Conservation (phyloP, 64 coral and sea anemone genomes). For the Actinia tenebrosa region DNA sequence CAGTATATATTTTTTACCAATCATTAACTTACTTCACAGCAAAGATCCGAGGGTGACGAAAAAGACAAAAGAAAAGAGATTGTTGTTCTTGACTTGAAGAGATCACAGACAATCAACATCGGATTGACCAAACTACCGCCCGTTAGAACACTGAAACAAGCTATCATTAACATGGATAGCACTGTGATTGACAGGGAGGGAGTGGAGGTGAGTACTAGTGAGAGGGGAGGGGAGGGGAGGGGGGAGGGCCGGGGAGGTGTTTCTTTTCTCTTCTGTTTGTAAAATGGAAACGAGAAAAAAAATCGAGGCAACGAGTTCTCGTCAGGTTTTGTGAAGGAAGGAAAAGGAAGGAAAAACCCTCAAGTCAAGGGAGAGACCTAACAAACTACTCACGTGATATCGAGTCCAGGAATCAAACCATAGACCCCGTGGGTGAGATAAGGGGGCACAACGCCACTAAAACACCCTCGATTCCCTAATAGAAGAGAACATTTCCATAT, state of each 20-base stretch:
- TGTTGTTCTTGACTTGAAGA: constrained; percentile 88
- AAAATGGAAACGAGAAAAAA: neutral
- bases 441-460: no score
- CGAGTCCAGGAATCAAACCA: no score
- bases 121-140: constrained; percentile 90
- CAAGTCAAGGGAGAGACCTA: no score
- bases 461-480: no score
- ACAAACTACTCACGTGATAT: no score
- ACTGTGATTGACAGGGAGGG: constrained; percentile 88
- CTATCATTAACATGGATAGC: constrained; percentile 77
- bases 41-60: constrained; percentile 51
- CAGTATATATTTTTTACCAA: neutral
- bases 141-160: constrained; percentile 76
- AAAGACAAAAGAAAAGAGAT: constrained; percentile 95
- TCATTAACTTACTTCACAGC: constrained; percentile 30
- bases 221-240: neutral
- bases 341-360: no score
- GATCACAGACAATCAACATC: constrained; percentile 94
- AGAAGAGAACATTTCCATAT: no score
- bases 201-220: constrained; percentile 65
- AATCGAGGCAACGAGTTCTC: no score
- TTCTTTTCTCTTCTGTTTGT: neutral
- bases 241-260: neutral
- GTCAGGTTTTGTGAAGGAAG: no score
- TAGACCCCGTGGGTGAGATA: no score